phyloP scores from a whole-genome alignment of 2,888 invertebrate genomes.

The Melinaea menophilus region DNA sequence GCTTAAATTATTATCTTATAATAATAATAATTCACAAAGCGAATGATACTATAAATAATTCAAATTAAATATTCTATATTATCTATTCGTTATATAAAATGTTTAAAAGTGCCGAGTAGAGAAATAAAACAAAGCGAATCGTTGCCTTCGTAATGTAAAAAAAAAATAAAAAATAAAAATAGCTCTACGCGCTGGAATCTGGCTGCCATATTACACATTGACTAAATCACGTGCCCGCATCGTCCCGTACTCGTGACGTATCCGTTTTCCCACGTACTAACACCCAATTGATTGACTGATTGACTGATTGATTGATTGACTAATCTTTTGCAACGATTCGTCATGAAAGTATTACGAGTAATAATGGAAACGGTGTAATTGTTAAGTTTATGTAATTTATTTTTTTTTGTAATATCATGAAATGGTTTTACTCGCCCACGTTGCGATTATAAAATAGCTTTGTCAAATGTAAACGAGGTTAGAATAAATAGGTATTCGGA shows the following conservation, averaged over 20 bases:
- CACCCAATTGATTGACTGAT: conserved; percentile 10
- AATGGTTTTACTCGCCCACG: too few relatives aligned
- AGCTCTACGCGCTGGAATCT: conserved; percentile 14
- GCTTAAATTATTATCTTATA: too few relatives aligned
- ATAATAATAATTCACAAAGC: too few relatives aligned
- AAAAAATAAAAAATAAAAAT: conserved; percentile 12
- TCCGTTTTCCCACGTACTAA: conserved; percentile 18
- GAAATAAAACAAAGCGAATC: too few relatives aligned
- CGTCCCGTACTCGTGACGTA: conserved; percentile 9
- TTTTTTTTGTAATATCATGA: background rate
- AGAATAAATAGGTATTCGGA: too few relatives aligned
- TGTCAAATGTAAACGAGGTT: too few relatives aligned
- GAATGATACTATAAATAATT: too few relatives aligned
- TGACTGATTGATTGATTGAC: conserved; percentile 13
- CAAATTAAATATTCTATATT: too few relatives aligned
- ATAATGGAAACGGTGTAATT: background rate
- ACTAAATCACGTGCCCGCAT: conserved; percentile 29
- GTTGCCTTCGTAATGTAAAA: too few relatives aligned
- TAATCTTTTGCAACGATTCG: conserved; percentile 8
- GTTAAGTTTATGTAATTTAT: background rate
- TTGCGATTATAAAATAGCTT: too few relatives aligned
- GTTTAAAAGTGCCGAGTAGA: too few relatives aligned
- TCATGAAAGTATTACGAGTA: conserved; percentile 3
- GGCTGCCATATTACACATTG: conserved; percentile 24
- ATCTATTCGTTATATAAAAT: too few relatives aligned